phyloP scores from a whole-genome alignment of 2,797 vertebrate species.

The Spinibarbus caldwelli region DNA sequence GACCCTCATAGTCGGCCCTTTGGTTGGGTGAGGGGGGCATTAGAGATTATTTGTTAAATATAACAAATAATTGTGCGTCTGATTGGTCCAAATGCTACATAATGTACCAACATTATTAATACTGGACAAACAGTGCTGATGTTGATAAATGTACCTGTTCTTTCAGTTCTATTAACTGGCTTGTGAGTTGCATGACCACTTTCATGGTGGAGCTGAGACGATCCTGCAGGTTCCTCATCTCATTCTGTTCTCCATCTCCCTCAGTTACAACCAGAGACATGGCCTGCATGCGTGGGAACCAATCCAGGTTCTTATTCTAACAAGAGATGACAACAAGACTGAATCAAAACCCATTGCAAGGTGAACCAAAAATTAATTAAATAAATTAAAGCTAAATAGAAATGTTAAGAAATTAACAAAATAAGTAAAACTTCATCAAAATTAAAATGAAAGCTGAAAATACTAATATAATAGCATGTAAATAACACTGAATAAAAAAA shows the following conservation, averaged over 20 bases:
- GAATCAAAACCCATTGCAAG: background rate
- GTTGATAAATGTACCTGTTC: constrained; percentile 84
- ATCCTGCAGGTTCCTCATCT: constrained; percentile 94
- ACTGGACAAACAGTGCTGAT: background rate
- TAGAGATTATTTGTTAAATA: too few species aligned
- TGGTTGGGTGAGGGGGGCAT: too few species aligned
- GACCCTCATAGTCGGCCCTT: too few species aligned
- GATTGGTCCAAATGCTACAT: too few species aligned
- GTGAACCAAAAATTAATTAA: background rate
- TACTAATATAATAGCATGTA: too few species aligned
- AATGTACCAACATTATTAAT: background rate
- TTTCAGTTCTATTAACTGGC: constrained; percentile 90
- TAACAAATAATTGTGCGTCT: too few species aligned
- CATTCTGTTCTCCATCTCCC: constrained; percentile 95
- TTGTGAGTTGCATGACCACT: constrained; percentile 88
- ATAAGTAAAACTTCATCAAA: background rate
- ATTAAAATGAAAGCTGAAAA: background rate
- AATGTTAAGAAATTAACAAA: background rate
- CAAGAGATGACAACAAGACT: background rate
- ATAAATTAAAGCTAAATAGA: background rate
- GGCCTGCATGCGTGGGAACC: constrained; percentile 96
- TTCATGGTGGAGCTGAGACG: constrained; percentile 91
- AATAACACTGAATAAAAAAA: too few species aligned
- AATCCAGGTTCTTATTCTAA: constrained; percentile 87
- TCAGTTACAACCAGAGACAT: constrained; percentile 97